These are phyloP conservation scores for Ctenosaura bakeri DNA, from an alignment of 2,797 vertebrate genomes.

Conservation along the genomic window DNA sequence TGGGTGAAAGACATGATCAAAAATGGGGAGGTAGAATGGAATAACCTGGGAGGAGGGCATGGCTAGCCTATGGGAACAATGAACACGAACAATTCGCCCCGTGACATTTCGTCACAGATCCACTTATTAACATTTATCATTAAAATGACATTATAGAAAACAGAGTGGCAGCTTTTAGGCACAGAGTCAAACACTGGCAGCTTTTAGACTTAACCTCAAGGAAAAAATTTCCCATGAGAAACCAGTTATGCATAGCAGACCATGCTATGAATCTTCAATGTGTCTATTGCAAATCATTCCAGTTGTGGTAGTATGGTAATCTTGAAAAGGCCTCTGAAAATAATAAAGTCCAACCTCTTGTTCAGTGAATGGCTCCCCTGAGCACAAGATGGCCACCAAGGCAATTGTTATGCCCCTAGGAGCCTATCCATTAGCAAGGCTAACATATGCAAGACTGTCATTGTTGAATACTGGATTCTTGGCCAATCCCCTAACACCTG, in stretches of 20 bases:
- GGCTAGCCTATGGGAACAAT: neutral
- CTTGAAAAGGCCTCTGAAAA: neutral
- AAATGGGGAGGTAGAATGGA: neutral
- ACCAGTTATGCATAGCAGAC: neutral
- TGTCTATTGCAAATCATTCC: neutral
- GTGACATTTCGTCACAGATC: neutral
- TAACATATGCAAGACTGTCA: neutral
- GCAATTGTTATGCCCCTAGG: neutral
- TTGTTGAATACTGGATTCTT: neutral
- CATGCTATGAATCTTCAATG: neutral
- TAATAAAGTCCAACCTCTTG: neutral
- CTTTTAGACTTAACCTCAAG: neutral
- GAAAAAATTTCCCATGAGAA: neutral
- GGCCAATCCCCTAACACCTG: neutral
- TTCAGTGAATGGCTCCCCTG: neutral
- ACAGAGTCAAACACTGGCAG: neutral
- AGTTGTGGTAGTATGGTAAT: neutral
- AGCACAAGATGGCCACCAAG: neutral
- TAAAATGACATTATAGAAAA: conserved; percentile 51
- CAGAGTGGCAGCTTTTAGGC: neutral
- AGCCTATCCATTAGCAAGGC: neutral
- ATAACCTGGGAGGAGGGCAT: neutral
- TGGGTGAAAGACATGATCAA: neutral
- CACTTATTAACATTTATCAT: conserved; percentile 35
- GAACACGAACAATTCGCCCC: neutral